Conservation (phyloP, 2,113 vertebrate genomes). For the Leucopsar rothschildi region DNA sequence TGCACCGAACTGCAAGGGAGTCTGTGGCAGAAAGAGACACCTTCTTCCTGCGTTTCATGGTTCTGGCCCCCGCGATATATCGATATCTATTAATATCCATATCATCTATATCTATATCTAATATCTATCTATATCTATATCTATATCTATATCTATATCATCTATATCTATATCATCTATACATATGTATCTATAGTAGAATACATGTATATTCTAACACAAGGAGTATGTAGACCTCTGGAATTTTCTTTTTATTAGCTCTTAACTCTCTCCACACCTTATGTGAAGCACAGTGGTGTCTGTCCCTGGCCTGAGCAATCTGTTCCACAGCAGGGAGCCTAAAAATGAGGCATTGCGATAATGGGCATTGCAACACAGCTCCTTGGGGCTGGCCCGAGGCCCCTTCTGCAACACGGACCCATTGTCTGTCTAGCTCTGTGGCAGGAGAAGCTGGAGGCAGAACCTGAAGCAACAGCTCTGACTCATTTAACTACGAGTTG, state of each 20-base stretch:
- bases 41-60: background rate
- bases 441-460: conserved; percentile 26
- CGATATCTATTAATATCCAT: background rate
- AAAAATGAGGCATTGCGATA: conserved; percentile 36
- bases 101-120: no score
- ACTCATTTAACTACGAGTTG: background rate
- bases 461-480: conserved; percentile 35
- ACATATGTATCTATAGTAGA: background rate
- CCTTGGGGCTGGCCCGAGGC: conserved; percentile 1
- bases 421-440: conserved; percentile 10
- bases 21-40: background rate
- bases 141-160: background rate
- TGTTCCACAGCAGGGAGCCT: conserved; percentile 48
- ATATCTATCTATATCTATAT: background rate
- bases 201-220: background rate
- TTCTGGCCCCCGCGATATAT: background rate
- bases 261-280: conserved; percentile 6
- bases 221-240: background rate
- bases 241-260: background rate
- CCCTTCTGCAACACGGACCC: conserved; percentile 12
- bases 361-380: conserved; percentile 37
- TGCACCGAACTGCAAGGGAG: background rate
- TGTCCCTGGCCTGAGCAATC: conserved; percentile 27
- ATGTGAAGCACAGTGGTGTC: background rate
- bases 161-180: no score